phyloP scores from a whole-genome alignment of 2,888 invertebrate genomes.

The Entomobrya proxima region DNA sequence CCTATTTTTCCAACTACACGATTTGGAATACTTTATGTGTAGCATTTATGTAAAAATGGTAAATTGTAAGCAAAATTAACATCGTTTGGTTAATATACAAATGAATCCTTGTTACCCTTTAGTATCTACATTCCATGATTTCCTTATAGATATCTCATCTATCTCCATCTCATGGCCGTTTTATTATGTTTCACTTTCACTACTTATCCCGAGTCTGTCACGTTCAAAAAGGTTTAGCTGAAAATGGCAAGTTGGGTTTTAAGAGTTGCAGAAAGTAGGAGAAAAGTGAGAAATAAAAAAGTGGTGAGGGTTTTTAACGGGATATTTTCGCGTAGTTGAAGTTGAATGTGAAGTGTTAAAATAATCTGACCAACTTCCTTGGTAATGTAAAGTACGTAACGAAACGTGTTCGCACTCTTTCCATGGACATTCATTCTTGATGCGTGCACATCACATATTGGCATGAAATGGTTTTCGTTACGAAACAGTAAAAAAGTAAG shows the following conservation, averaged over 20 bases:
- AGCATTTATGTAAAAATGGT: too few species aligned
- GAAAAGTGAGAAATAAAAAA: conserved; percentile 6
- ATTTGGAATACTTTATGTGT: too few species aligned
- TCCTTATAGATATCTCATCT: background rate
- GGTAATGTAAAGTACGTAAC: conserved; percentile 26
- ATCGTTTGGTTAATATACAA: too few species aligned
- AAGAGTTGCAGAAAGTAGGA: conserved; percentile 3
- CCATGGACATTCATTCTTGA: background rate
- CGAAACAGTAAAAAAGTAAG: conserved; percentile 15
- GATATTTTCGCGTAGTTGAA: conserved; percentile 7
- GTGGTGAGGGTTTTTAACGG: background rate
- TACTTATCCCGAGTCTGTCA: background rate
- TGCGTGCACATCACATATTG: conserved; percentile 34
- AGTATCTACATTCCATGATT: too few species aligned
- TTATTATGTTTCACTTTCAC: background rate
- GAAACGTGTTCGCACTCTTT: conserved; percentile 17
- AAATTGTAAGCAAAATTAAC: too few species aligned
- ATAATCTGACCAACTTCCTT: background rate
- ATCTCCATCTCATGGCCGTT: background rate
- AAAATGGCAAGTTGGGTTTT: background rate
- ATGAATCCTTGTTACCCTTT: too few species aligned
- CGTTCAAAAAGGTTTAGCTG: background rate
- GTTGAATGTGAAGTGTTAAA: background rate
- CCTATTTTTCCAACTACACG: too few species aligned
- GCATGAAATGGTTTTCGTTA: conserved; percentile 32